Evolutionary conservation across 2,797 vertebrate species (phyloP).

Genomic region (Sebastes paucispinis): DNA sequence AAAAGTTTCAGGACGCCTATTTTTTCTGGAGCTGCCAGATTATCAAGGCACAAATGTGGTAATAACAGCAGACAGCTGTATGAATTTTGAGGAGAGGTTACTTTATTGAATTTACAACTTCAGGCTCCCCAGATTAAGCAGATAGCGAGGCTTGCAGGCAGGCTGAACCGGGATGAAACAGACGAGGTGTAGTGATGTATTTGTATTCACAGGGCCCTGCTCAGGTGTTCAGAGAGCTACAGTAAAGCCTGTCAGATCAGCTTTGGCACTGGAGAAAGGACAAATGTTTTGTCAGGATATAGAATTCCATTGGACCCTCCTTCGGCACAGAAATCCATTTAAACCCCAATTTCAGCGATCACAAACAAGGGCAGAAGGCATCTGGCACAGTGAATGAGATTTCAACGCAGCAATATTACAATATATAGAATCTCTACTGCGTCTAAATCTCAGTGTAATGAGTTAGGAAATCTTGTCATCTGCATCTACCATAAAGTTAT

Average conservation of each 20-base stretch:
- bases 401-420: conserved; percentile 24
- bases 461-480: conserved; percentile 23
- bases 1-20: background rate
- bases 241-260: conserved; percentile 61
- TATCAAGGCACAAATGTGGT: conserved; percentile 3
- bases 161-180: conserved; percentile 26
- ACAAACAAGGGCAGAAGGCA: conserved; percentile 55
- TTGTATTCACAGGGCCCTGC: conserved; percentile 58
- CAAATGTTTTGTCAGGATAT: conserved; percentile 73
- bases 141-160: conserved; percentile 15
- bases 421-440: conserved; percentile 19
- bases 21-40: background rate
- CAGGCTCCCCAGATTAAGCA: conserved; percentile 34
- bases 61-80: conserved; percentile 11
- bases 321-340: conserved; percentile 55
- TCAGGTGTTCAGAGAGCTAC: conserved; percentile 57
- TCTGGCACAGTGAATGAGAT: conserved; percentile 31
- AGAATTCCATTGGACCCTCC: conserved; percentile 57
- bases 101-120: conserved; percentile 48
- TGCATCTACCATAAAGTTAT: background rate
- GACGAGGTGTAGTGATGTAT: conserved; percentile 42
- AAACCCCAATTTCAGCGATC: conserved; percentile 50
- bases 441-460: conserved; percentile 30
- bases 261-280: conserved; percentile 52
- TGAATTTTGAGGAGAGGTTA: conserved; percentile 3